Evolutionary conservation across 2,888 invertebrate genomes (phyloP), one percentile per base, ranked within the genome.

Genomic region (Heterodera filipjevi): DNA sequence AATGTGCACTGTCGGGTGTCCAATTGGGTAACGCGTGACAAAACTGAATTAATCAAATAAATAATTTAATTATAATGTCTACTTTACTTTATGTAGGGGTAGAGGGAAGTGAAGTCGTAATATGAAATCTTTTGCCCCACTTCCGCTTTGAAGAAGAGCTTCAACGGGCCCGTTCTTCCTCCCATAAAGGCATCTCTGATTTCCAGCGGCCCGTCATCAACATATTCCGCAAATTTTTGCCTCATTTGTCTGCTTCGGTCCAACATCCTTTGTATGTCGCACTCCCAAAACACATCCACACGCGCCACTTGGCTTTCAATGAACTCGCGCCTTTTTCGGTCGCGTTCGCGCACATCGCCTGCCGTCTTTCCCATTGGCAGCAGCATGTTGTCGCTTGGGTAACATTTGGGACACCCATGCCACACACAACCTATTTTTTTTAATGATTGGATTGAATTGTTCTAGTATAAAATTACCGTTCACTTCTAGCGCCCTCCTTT

Each of bases 11-110:
- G 0, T 68, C 1, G 79, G 79, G 12, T 75, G 77, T 0, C 68
- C 66, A 35, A 33, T 35, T 10, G 79, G 79, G 35, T 66, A 79
- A 12, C 39, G 44, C 19, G 79, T 74, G 1, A 22, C 22, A 0
- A 80, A 71, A 44, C 59, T 72, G 3, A 72, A 53, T 0, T 2
- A 76, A 0, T 39, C 12, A 8, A 49, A 19, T 49, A 49, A 49
- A 5, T 6, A 14, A 72, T 0, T 53, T n/a, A 6, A 39, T 39
- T 39, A 10, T 39, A 10, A 12, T 3, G 12, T 2, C 39, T 10
- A 39, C 6, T 10, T 12, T 39, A 6, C 6, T 12, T 39, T 39
- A 10, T 10, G 8, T 10, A 10, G 12, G 39, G 39, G 12, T 39
- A 39, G 12, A 39, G 39, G 6, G 39, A 39, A 2, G 39, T 39